Evolutionary conservation across 2,797 vertebrate species (phyloP).

Genomic region (Cheracebus regulus): DNA sequence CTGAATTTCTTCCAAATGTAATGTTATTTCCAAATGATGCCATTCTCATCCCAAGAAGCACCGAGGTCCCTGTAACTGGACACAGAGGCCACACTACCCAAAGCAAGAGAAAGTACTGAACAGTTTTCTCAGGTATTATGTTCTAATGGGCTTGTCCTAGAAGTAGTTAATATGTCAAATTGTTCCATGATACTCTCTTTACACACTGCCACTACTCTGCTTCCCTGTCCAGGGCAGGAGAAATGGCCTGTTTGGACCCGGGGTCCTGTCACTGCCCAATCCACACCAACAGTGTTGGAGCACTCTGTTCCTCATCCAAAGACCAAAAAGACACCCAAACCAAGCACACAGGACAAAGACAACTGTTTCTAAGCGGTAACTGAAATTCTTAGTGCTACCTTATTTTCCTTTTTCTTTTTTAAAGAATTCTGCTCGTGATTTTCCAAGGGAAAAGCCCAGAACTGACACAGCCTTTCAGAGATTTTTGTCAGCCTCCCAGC

Average conservation of each 20-base stretch:
- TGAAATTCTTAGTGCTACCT: background rate
- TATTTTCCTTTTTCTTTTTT: background rate
- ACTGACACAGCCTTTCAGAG: background rate
- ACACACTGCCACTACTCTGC: background rate
- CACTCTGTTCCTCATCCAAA: background rate
- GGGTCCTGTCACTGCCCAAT: too few relatives aligned
- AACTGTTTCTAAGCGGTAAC: background rate
- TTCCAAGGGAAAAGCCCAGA: background rate
- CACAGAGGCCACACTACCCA: background rate
- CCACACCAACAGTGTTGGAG: background rate
- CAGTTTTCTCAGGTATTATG: background rate
- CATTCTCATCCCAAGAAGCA: background rate
- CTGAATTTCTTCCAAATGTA: background rate
- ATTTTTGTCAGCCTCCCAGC: background rate
- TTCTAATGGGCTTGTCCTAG: background rate
- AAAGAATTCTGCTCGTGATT: background rate
- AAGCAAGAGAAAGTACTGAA: background rate
- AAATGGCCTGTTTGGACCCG: background rate
- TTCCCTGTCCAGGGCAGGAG: background rate
- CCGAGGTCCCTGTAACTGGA: background rate
- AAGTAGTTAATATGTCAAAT: background rate
- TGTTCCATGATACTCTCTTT: background rate
- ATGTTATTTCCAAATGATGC: background rate
- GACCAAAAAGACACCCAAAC: background rate
- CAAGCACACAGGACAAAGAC: background rate